Percentiles rank a stretch among this genome's conserved stretches.
These are phyloP conservation scores for Rhea pennata DNA, from an alignment of 2,113 vertebrate genomes.

Conservation along the genomic window DNA sequence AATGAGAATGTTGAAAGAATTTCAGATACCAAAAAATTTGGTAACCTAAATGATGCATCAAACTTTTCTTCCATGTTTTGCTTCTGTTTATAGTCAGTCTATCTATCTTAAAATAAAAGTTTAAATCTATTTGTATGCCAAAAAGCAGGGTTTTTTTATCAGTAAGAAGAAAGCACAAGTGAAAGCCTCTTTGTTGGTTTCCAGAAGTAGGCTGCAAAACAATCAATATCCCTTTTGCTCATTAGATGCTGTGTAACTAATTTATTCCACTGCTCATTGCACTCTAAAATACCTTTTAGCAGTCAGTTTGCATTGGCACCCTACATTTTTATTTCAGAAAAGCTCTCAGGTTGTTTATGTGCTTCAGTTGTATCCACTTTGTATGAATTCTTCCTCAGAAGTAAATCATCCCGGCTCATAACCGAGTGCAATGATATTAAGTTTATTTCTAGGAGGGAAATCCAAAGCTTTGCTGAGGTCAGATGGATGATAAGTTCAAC, in stretches of 20 bases:
- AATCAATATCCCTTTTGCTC: background rate
- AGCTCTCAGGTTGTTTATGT: background rate
- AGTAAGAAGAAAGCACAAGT: background rate
- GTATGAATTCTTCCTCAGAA: background rate
- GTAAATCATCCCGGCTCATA: background rate
- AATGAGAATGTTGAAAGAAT: background rate
- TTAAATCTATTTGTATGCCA: background rate
- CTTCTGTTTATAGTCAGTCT: background rate
- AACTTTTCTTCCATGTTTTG: background rate
- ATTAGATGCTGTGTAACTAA: background rate
- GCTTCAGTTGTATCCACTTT: background rate
- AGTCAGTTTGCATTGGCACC: background rate
- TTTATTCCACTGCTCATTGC: background rate
- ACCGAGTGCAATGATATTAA: background rate
- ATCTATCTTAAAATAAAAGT: background rate
- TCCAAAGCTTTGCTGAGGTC: background rate
- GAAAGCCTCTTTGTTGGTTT: background rate
- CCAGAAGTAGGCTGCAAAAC: background rate
- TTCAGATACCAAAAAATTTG: background rate
- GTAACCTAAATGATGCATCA: background rate
- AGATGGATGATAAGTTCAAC: background rate
- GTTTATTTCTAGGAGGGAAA: background rate
- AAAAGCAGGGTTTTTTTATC: background rate
- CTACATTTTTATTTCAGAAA: conserved; percentile 5
- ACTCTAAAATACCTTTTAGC: background rate